Evolutionary conservation across 1,140 invertebrate species (phyloP).

Genomic region (Melipona quadrifasciata): DNA sequence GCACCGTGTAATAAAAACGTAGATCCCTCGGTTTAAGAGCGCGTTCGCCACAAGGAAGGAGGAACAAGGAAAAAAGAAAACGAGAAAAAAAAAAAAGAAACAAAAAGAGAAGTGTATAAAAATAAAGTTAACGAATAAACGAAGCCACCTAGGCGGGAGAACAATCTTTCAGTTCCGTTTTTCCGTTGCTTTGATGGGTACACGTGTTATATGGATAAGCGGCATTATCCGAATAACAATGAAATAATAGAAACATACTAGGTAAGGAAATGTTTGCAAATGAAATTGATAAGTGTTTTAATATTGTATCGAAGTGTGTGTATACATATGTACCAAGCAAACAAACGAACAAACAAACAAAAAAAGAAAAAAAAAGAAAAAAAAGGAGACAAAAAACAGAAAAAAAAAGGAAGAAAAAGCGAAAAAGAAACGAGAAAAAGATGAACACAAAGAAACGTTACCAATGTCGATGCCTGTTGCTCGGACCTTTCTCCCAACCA

Average conservation of each 20-base stretch:
- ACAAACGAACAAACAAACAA: no score
- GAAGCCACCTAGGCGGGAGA: not conserved
- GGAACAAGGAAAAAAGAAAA: not conserved
- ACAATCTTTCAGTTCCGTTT: conserved; percentile 48
- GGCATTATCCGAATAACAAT: conserved; percentile 73
- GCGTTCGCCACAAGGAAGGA: not conserved
- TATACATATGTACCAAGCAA: conserved; percentile 47
- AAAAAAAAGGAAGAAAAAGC: not conserved
- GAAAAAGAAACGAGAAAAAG: not conserved
- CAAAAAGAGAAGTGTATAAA: not conserved
- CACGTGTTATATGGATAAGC: conserved; percentile 71
- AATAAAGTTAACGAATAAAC: not conserved
- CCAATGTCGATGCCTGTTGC: conserved; percentile 44
- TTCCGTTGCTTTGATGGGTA: conserved; percentile 58
- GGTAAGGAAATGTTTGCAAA: conserved; percentile 69
- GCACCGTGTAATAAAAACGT: conserved; percentile 4
- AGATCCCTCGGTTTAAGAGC: conserved; percentile 27
- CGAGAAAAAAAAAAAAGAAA: not conserved
- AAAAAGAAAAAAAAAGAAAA: not conserved
- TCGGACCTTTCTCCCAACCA: not conserved
- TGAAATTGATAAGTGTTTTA: conserved; percentile 66
- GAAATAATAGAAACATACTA: conserved; percentile 80
- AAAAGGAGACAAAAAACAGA: not conserved
- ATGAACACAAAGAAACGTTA: conserved; percentile 9
- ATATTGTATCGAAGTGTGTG: conserved; percentile 56